phyloP scores from a whole-genome alignment of 2,113 vertebrate genomes.

The Neodontobutis hainanensis region DNA sequence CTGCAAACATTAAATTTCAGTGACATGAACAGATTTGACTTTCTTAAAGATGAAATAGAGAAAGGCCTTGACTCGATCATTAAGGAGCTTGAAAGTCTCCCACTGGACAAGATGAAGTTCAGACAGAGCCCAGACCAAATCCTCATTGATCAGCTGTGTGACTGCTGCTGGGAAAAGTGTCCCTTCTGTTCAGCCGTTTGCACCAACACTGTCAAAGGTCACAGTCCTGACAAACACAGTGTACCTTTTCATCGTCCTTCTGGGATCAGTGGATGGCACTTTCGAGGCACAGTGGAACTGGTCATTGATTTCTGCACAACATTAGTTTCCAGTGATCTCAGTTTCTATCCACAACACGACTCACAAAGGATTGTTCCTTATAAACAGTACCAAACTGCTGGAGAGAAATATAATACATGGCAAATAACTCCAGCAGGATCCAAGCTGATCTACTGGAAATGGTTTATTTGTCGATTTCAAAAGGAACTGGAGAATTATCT shows the following conservation, averaged over 20 bases:
- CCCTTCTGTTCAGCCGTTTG: slow-evolving; percentile 70
- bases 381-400: too few relatives aligned
- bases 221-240: slow-evolving; percentile 4
- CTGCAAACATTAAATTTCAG: too few relatives aligned
- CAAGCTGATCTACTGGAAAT: too few relatives aligned
- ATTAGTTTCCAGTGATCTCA: not conserved
- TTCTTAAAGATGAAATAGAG: too few relatives aligned
- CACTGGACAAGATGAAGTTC: not conserved
- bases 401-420: too few relatives aligned
- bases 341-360: not conserved
- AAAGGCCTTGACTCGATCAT: fast-evolving
- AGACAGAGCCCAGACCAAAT: slow-evolving; percentile 22
- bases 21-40: too few relatives aligned
- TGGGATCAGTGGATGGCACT: not conserved
- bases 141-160: slow-evolving; percentile 55
- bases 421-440: too few relatives aligned
- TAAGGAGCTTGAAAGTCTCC: fast-evolving
- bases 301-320: not conserved
- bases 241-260: not conserved
- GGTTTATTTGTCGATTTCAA: too few relatives aligned
- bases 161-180: slow-evolving; percentile 68
- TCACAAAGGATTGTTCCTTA: too few relatives aligned
- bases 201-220: slow-evolving; percentile 45
- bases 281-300: not conserved
- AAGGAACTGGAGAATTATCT: too few relatives aligned